Evolutionary conservation across 2,113 vertebrate genomes (phyloP).

Genomic region (Microcebus ravelobensis): DNA sequence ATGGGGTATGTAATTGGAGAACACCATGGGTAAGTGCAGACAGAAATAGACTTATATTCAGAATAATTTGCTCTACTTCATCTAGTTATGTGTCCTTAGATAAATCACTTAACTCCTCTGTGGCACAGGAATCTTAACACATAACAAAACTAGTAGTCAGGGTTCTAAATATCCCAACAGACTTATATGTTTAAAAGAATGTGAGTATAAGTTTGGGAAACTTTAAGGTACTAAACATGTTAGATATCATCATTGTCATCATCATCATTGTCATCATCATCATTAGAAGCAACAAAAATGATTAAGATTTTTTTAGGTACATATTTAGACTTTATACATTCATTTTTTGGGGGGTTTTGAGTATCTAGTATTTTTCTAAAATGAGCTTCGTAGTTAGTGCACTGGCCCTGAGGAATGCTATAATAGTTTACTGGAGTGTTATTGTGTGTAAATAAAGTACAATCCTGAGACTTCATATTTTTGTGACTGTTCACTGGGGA

Average conservation of each 20-base stretch:
- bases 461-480: background rate
- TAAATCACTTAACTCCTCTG: background rate
- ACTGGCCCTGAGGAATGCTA: background rate
- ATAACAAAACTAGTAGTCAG: background rate
- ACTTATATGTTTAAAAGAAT: background rate
- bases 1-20: background rate
- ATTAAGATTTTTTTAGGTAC: background rate
- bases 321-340: slow-evolving; percentile 1
- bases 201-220: background rate
- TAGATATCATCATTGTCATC: background rate
- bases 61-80: background rate
- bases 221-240: background rate
- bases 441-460: background rate
- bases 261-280: background rate
- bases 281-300: background rate
- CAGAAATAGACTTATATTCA: background rate
- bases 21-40: background rate
- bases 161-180: background rate
- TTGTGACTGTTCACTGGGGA: background rate
- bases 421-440: background rate
- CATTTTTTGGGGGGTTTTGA: background rate
- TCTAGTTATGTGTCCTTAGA: background rate
- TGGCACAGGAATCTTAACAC: background rate
- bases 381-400: background rate
- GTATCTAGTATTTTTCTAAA: background rate